A percentile compares a stretch with the other conserved stretches of the same genome.
Conservation (phyloP, 2,888 invertebrate species). For the Galeopsomyia nigrocyanea region DNA sequence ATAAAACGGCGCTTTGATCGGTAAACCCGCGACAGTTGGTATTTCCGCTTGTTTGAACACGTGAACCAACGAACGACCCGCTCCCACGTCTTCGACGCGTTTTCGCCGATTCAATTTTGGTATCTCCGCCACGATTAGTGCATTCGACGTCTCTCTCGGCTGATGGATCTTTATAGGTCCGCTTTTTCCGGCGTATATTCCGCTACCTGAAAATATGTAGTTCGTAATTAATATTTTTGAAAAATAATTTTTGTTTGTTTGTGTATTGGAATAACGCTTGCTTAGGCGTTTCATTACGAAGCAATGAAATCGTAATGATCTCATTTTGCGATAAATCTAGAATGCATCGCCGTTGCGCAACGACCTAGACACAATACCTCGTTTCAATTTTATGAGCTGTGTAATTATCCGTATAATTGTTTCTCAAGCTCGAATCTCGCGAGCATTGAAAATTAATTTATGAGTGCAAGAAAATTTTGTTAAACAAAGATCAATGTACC, state of each 20-base stretch:
- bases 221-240: background rate
- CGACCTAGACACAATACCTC: too few relatives aligned
- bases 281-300: too few relatives aligned
- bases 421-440: too few relatives aligned
- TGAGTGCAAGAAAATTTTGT: too few relatives aligned
- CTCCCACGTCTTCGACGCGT: slow-evolving; percentile 2
- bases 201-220: slow-evolving; percentile 67
- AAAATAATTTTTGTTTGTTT: background rate
- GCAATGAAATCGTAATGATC: too few relatives aligned
- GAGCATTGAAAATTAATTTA: too few relatives aligned
- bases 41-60: slow-evolving; percentile 37
- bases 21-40: slow-evolving; percentile 16
- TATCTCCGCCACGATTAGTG: slow-evolving; percentile 69
- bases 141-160: slow-evolving; percentile 59
- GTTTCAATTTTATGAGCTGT: too few relatives aligned
- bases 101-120: slow-evolving; percentile 62
- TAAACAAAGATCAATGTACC: background rate
- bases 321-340: too few relatives aligned
- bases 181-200: slow-evolving; percentile 68
- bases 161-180: slow-evolving; percentile 22
- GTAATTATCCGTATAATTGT: too few relatives aligned
- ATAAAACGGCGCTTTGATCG: background rate
- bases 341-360: too few relatives aligned
- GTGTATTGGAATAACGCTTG: too few relatives aligned
- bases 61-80: slow-evolving; percentile 1